These are phyloP conservation scores for Rotaria magnacalcarata DNA, from an alignment of 2,888 invertebrate genomes.

Conservation along the genomic window DNA sequence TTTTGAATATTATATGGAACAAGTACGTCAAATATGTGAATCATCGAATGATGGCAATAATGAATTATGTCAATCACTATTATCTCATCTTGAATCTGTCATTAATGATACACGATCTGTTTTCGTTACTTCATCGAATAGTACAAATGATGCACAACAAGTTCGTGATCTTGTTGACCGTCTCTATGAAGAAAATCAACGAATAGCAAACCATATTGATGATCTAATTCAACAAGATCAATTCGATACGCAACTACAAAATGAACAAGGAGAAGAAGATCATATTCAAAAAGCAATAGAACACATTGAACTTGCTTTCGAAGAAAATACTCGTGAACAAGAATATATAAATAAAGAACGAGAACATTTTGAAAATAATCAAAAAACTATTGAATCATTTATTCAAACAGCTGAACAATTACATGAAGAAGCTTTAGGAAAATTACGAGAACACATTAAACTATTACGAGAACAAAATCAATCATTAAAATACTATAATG, in stretches of 20 bases:
- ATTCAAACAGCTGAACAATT: background rate
- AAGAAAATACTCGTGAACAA: background rate
- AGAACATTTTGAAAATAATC: background rate
- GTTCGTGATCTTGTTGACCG: background rate
- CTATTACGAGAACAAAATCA: background rate
- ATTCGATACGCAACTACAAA: background rate
- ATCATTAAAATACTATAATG: background rate
- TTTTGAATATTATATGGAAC: slow-evolving; percentile 18
- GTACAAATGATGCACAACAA: background rate
- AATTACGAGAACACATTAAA: background rate
- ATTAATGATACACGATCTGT: background rate
- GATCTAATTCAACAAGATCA: background rate
- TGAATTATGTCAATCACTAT: background rate
- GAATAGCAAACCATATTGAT: background rate
- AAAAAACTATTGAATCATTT: background rate
- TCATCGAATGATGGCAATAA: background rate
- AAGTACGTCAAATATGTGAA: background rate
- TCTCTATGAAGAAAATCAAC: slow-evolving; percentile 1
- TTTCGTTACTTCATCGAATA: background rate
- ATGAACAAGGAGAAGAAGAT: background rate
- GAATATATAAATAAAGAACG: background rate
- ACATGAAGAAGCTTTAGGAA: background rate
- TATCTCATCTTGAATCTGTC: background rate
- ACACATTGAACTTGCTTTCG: background rate
- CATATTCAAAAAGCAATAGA: background rate